Evolutionary conservation across 2,888 invertebrate genomes (phyloP).

Genomic region (Heliconius ismenius): DNA sequence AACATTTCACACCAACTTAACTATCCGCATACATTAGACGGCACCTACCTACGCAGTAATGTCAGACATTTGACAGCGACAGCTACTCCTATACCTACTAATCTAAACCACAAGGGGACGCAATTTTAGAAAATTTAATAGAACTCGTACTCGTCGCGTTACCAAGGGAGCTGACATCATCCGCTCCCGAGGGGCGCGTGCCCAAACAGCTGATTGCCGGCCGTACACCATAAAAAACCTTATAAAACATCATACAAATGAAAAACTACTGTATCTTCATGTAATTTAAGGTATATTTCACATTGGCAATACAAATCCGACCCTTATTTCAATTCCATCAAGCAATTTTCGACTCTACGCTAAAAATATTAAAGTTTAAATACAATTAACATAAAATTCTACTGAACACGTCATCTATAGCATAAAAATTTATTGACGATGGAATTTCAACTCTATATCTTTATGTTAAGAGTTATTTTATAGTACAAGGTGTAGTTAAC

Average conservation of each 20-base stretch:
- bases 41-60: constrained; percentile 14
- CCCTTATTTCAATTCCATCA: constrained; percentile 57
- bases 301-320: constrained; percentile 45
- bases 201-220: constrained; percentile 79
- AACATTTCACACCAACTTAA: constrained; percentile 20
- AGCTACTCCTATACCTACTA: constrained; percentile 16
- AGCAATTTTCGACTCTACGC: constrained; percentile 56
- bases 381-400: constrained; percentile 54
- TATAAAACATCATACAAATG: constrained; percentile 50
- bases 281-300: constrained; percentile 40
- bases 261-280: constrained; percentile 46
- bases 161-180: constrained; percentile 66
- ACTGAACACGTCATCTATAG: constrained; percentile 62
- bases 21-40: constrained; percentile 34
- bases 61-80: constrained; percentile 42
- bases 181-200: constrained; percentile 72
- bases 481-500: constrained; percentile 51
- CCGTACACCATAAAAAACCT: constrained; percentile 75
- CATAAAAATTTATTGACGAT: constrained; percentile 52
- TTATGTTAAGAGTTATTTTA: constrained; percentile 49
- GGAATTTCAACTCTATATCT: constrained; percentile 50
- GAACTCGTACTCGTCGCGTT: constrained; percentile 53
- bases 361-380: constrained; percentile 52
- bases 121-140: constrained; percentile 66
- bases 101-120: constrained; percentile 47